Evolutionary conservation across 1,140 invertebrate genomes (phyloP).

Genomic region (Spodoptera litura): DNA sequence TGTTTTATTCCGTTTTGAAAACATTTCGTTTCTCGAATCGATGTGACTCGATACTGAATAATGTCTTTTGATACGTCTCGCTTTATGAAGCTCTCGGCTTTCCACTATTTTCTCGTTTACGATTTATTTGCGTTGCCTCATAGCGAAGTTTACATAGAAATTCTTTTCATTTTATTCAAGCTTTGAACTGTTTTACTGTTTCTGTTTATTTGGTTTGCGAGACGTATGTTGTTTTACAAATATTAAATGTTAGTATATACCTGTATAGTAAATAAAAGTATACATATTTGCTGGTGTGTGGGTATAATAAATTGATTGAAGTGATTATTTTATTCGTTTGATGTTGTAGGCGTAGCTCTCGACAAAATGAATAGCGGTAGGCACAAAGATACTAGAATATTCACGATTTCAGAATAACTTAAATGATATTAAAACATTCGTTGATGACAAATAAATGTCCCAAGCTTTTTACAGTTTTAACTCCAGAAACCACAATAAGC

Average conservation of each 20-base stretch:
- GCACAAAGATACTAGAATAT: background rate
- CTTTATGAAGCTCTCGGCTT: constrained; percentile 63
- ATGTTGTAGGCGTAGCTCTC: constrained; percentile 1
- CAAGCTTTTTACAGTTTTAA: too few relatives aligned
- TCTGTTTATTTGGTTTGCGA: constrained; percentile 25
- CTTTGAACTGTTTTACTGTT: constrained; percentile 30
- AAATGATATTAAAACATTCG: too few relatives aligned
- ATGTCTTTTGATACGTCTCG: constrained; percentile 66
- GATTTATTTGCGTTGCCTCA: constrained; percentile 63
- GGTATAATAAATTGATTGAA: constrained; percentile 1
- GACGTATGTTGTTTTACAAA: constrained; percentile 12
- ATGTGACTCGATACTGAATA: constrained; percentile 68
- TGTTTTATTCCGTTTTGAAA: constrained; percentile 64
- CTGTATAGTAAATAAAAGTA: background rate
- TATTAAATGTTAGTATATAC: background rate
- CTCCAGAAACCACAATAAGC: too few relatives aligned
- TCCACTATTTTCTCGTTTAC: constrained; percentile 61
- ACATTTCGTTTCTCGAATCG: constrained; percentile 49
- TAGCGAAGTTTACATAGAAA: constrained; percentile 36
- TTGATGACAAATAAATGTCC: too few relatives aligned
- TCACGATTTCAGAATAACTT: background rate
- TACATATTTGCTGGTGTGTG: background rate
- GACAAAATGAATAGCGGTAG: too few relatives aligned
- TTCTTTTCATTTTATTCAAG: constrained; percentile 46
- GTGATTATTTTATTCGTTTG: background rate